These are phyloP conservation scores for Acholoe squamosa DNA, from an alignment of 2,888 invertebrate species.

Conservation along the genomic window DNA sequence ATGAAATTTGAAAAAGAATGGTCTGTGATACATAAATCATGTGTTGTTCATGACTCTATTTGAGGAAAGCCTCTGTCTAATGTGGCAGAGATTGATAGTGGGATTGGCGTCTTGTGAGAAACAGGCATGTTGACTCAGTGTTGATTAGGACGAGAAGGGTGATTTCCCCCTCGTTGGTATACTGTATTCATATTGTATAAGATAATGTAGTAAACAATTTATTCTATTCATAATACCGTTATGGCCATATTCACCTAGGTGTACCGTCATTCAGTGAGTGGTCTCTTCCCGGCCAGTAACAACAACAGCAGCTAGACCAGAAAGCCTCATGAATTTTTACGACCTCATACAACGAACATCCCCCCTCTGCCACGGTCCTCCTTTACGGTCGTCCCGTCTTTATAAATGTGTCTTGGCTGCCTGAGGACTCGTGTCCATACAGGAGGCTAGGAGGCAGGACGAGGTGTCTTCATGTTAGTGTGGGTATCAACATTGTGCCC, in stretches of 20 bases:
- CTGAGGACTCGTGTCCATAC: background rate
- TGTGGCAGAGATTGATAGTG: no score
- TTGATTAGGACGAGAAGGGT: no score
- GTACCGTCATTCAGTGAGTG: background rate
- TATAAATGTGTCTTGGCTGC: background rate
- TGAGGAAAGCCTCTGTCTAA: no score
- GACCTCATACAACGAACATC: background rate
- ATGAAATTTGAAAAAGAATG: no score
- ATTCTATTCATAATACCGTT: background rate
- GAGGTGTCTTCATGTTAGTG: conserved; percentile 1
- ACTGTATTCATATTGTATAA: no score
- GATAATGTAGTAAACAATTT: no score
- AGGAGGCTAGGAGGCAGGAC: background rate
- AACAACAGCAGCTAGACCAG: background rate
- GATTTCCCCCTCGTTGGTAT: no score
- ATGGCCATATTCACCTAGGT: background rate
- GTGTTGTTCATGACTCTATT: no score
- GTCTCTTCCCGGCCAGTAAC: background rate
- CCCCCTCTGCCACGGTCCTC: background rate
- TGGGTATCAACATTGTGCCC: conserved; percentile 47
- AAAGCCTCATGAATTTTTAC: conserved; percentile 41
- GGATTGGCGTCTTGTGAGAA: no score
- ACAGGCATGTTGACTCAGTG: no score
- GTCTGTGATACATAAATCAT: no score
- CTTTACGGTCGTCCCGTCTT: conserved; percentile 11